Evolutionary conservation across 2,888 invertebrate genomes (phyloP).

Genomic region (Diarsia rubi): DNA sequence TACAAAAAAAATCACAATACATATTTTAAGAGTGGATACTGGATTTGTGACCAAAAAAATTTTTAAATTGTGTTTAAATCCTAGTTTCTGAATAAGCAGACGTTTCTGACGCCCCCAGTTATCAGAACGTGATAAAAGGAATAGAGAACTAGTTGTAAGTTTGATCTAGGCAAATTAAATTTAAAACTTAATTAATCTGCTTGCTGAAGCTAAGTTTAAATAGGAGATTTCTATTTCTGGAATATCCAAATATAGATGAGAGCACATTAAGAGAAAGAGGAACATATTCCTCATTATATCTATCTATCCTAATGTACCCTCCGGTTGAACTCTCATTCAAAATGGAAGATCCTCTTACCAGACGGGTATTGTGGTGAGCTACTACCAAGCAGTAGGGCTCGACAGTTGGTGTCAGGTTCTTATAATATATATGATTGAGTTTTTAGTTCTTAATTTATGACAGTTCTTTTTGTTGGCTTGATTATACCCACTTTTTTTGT

Average conservation of each 20-base stretch:
- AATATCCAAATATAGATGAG: too few relatives aligned
- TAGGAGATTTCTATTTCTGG: not conserved
- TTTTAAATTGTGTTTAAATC: not conserved
- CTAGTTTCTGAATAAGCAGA: not conserved
- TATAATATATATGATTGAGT: not conserved
- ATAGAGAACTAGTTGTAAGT: not conserved
- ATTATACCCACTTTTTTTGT: too few relatives aligned
- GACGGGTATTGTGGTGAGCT: not conserved
- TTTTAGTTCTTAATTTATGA: not conserved
- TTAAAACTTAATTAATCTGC: slow-evolving; percentile 2
- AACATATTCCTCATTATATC: too few relatives aligned
- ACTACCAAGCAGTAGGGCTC: too few relatives aligned
- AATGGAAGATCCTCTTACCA: not conserved
- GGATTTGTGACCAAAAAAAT: not conserved
- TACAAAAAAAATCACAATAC: not conserved
- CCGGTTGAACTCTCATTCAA: not conserved
- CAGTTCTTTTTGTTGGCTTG: not conserved
- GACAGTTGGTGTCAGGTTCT: not conserved
- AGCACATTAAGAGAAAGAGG: not conserved
- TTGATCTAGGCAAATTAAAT: not conserved
- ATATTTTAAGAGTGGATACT: rapidly evolving
- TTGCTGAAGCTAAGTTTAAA: not conserved
- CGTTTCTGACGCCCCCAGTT: not conserved
- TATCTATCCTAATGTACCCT: too few relatives aligned
- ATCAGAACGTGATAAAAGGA: slow-evolving; percentile 1